Evolutionary conservation across 2,888 invertebrate genomes (phyloP).

Genomic region (Heterodera filipjevi): DNA sequence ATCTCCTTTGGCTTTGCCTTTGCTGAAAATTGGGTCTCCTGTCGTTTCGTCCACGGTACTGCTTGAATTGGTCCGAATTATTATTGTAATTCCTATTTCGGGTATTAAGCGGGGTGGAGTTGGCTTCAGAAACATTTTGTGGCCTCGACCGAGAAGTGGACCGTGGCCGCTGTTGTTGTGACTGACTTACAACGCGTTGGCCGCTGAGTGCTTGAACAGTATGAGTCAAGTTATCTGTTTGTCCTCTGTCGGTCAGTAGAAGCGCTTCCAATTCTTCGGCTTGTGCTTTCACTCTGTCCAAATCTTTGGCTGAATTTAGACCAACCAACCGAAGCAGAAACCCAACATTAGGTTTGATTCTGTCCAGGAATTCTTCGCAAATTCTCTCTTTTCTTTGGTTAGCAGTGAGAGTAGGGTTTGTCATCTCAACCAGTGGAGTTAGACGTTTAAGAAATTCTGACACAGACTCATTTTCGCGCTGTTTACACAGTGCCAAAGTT

Average conservation of each 20-base stretch:
- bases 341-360: background rate
- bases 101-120: background rate
- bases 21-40: conserved; percentile 5
- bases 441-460: background rate
- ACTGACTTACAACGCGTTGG: background rate
- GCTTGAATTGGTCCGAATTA: background rate
- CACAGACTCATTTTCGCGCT: background rate
- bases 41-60: background rate
- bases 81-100: background rate
- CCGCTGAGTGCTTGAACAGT: background rate
- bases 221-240: background rate
- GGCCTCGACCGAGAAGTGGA: background rate
- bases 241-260: background rate
- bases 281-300: background rate
- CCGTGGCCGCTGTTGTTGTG: no score
- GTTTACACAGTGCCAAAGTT: background rate
- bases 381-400: background rate
- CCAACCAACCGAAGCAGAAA: background rate
- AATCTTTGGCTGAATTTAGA: background rate
- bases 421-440: background rate
- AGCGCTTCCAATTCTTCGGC: conserved; percentile 3
- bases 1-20: conserved; percentile 1
- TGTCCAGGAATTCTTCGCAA: background rate
- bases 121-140: background rate
- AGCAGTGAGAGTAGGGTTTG: background rate